phyloP scores from a whole-genome alignment of 1,140 invertebrate species.

The Drosophila burlai region DNA sequence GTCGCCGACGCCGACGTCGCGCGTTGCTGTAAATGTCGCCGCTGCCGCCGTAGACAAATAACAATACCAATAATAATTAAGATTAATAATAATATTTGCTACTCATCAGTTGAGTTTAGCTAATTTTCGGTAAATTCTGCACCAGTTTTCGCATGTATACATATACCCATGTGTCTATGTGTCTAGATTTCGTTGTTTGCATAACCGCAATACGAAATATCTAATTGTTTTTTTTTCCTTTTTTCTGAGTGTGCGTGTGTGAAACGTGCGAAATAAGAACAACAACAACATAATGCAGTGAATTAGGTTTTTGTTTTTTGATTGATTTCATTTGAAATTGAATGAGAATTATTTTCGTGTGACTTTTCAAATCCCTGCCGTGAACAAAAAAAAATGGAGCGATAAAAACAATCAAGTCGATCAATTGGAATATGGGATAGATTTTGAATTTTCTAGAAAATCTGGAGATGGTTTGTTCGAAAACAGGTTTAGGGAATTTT shows the following conservation, averaged over 20 bases:
- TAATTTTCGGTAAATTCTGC: conserved; percentile 67
- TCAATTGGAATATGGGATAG: not conserved
- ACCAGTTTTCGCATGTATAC: conserved; percentile 27
- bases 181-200: conserved; percentile 35
- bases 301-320: conserved; percentile 45
- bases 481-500: not conserved
- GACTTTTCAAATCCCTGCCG: conserved; percentile 24
- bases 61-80: conserved; percentile 32
- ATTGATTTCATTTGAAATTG: conserved; percentile 53
- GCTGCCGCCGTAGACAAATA: conserved; percentile 35
- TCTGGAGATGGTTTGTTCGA: not conserved
- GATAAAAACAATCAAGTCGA: conserved; percentile 6
- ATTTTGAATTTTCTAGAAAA: no score
- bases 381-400: conserved; percentile 6
- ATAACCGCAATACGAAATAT: conserved; percentile 44
- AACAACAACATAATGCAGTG: conserved; percentile 40
- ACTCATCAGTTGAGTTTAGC: conserved; percentile 57
- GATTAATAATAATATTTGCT: conserved; percentile 13
- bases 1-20: conserved; percentile 57
- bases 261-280: conserved; percentile 50
- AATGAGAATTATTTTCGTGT: conserved; percentile 47
- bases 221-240: conserved; percentile 27
- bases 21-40: conserved; percentile 64
- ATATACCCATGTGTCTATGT: conserved; percentile 4
- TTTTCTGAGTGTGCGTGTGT: conserved; percentile 22